Conservation (phyloP, 2,888 invertebrate genomes). For the Neelides folsomi region DNA sequence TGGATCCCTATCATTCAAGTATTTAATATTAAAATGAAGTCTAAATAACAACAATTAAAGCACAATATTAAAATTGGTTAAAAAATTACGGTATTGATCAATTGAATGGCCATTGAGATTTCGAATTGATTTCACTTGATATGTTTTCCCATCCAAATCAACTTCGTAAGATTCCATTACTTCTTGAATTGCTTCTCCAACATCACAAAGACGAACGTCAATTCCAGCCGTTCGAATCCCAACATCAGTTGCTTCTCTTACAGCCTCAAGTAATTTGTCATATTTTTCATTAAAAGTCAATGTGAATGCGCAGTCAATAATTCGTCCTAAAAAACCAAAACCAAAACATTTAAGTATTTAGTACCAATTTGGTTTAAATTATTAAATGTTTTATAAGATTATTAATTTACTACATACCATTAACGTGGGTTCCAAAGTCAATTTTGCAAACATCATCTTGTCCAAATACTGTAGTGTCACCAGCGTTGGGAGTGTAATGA, state of each 20-base stretch:
- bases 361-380: no score
- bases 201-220: constrained; percentile 92
- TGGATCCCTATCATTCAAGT: constrained; percentile 52
- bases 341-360: no score
- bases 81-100: constrained; percentile 77
- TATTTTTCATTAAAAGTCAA: constrained; percentile 92
- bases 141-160: constrained; percentile 89
- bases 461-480: constrained; percentile 83
- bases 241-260: constrained; percentile 95
- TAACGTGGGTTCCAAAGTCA: constrained; percentile 96
- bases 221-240: constrained; percentile 88
- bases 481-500: constrained; percentile 98
- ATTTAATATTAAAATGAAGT: neutral
- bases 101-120: constrained; percentile 99
- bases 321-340: constrained; percentile 49
- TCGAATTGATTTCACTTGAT: constrained; percentile 91
- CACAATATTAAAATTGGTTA: no score
- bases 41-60: neutral
- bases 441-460: constrained; percentile 98
- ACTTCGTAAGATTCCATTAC: constrained; percentile 99
- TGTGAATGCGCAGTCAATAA: constrained; percentile 98
- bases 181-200: constrained; percentile 86
- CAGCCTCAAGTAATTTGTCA: constrained; percentile 84
- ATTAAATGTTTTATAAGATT: neutral
- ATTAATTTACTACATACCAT: constrained; percentile 53